Conservation (phyloP, 2,888 invertebrate genomes). For the Chironomus riparius region DNA sequence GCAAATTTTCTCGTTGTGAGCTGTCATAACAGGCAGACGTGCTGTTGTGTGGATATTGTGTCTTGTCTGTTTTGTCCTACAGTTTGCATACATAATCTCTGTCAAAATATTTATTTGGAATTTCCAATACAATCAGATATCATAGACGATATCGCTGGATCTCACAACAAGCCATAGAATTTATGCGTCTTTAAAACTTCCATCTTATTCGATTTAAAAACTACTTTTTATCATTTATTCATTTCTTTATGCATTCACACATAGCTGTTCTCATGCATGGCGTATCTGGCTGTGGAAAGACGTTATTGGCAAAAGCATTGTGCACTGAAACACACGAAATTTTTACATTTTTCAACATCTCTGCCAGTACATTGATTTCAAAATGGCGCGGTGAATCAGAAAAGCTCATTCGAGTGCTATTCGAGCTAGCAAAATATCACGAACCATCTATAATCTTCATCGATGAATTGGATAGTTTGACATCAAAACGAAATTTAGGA, state of each 20-base stretch:
- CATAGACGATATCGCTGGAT: no score
- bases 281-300: slow-evolving; percentile 67
- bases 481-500: slow-evolving; percentile 52
- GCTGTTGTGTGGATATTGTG: no score
- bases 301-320: slow-evolving; percentile 78
- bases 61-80: no score
- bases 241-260: no score
- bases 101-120: neutral
- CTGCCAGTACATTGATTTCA: slow-evolving; percentile 80
- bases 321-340: slow-evolving; percentile 62
- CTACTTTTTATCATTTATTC: no score
- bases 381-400: slow-evolving; percentile 97
- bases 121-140: neutral
- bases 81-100: no score
- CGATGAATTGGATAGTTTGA: slow-evolving; percentile 84
- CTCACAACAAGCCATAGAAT: no score
- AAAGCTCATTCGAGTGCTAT: slow-evolving; percentile 80
- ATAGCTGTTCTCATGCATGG: slow-evolving; percentile 17
- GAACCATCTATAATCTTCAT: slow-evolving; percentile 87
- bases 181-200: no score
- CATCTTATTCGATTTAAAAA: no score
- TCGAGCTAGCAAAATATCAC: slow-evolving; percentile 75
- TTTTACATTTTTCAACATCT: slow-evolving; percentile 83
- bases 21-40: no score
- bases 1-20: no score